These are phyloP conservation scores for Tetramorium bicarinatum DNA, from an alignment of 2,888 invertebrate species.

Conservation along the genomic window DNA sequence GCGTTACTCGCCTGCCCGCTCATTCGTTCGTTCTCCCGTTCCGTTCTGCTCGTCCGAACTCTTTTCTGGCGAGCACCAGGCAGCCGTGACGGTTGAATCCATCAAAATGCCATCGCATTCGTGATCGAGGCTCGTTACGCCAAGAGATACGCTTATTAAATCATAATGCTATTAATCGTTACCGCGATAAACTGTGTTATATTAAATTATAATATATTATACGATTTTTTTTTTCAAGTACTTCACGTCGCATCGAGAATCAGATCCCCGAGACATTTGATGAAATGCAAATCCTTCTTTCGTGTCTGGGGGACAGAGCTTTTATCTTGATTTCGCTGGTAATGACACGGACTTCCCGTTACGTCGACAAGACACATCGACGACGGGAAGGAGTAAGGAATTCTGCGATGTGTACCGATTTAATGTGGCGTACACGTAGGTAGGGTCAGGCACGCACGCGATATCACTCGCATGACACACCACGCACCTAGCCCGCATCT, in stretches of 20 bases:
- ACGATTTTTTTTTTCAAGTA: not conserved
- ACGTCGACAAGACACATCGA: conserved; percentile 15
- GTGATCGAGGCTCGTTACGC: not conserved
- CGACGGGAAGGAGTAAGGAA: conserved; percentile 11
- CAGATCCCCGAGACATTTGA: not conserved
- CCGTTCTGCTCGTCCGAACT: not conserved
- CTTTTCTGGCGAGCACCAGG: conserved; percentile 19
- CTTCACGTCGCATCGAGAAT: not conserved
- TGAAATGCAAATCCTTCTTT: not conserved
- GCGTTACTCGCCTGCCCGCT: conserved; percentile 44
- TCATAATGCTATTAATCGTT: not conserved
- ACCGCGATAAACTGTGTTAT: not conserved
- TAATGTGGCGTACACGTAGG: conserved; percentile 32
- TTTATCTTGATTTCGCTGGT: not conserved
- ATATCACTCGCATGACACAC: conserved; percentile 73
- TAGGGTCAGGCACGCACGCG: conserved; percentile 66
- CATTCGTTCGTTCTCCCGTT: conserved; percentile 39
- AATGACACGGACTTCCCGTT: not conserved
- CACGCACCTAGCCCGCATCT: conserved; percentile 51
- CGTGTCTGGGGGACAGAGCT: not conserved
- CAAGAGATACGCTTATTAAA: conserved; percentile 15
- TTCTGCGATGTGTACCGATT: conserved; percentile 26
- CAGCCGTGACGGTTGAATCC: conserved; percentile 1
- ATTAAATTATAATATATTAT: not conserved
- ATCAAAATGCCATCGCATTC: conserved; percentile 31